Base-by-base conservation (phyloP, 2,888 invertebrate genomes). In the Cantharis nigra region DNA sequence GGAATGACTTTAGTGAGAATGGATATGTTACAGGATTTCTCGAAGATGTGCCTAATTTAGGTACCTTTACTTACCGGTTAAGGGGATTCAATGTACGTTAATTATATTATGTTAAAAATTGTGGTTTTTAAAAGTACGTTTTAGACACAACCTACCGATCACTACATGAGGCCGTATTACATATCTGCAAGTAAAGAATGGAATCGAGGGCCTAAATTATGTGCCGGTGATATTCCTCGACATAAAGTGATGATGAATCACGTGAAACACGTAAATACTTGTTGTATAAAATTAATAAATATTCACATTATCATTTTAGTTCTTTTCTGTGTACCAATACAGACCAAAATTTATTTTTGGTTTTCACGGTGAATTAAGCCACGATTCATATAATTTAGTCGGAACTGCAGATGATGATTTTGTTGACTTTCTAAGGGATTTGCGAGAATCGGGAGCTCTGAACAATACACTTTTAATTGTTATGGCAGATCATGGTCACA, bases 401-500 rank as follows among this genome's bases (percentile, higher is more conserved):
- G 93, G 94, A 0, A 91, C 92, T 0, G 94, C 94, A 0, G 98
- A 98, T 85, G 90, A 93, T 0, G 96, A 96, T 85, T 86, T 95
- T 0, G 87, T 90, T 4, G 84, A 90, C 0, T 94, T 95, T 90
- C 85, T 98, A n/a, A 89, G 89, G 69, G 88, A 90, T 49, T 88
- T 97, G 16, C 89, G 92, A 65, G 85, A 89, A 4, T 89, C 90
- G 0, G 93, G 93, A 0, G 88, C 92, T 63, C 89, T 97, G 16
- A 93, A 97, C 79, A 92, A 96, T 82, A 96, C 98, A 0, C 85
- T 98, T 80, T 88, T 98, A 0, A 92, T 98, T 74, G 86, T 98
- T 3, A 97, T 98, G 96, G 95, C 97, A 4, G 98, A 98, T 89
- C 98, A 98, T 87, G 98, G 98, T 0, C 94, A 95, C 80, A 78